Conservation (phyloP, 2,113 vertebrate genomes). For the Mesoclemmys tuberculata region DNA sequence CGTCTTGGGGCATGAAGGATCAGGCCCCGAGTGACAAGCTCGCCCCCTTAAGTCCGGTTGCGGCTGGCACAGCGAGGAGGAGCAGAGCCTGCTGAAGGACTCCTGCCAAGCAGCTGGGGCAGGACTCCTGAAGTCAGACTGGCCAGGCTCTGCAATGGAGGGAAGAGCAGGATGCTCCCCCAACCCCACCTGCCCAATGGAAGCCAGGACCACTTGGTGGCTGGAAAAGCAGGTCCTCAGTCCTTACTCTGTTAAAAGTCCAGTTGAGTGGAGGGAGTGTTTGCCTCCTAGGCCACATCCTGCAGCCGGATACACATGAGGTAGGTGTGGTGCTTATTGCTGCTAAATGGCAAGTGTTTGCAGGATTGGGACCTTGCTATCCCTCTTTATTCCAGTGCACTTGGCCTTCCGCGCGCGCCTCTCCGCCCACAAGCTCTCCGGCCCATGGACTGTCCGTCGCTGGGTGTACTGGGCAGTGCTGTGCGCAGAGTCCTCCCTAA, state of each 20-base stretch:
- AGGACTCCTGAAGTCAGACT: background rate
- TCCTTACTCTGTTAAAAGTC: background rate
- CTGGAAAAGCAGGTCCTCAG: background rate
- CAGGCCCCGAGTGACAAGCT: background rate
- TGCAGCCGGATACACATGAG: background rate
- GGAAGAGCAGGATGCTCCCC: background rate
- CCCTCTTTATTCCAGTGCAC: background rate
- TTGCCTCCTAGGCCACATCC: background rate
- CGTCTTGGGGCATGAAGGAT: background rate
- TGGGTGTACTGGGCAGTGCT: background rate
- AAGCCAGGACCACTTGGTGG: background rate
- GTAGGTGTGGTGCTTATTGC: background rate
- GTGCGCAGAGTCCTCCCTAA: background rate
- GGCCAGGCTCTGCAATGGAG: too few relatives aligned
- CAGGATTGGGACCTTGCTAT: fast-evolving
- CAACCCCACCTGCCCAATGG: background rate
- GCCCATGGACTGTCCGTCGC: background rate
- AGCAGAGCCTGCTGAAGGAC: background rate
- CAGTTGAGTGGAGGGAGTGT: background rate
- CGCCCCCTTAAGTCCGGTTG: background rate
- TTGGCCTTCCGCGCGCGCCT: fast-evolving
- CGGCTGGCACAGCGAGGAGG: background rate
- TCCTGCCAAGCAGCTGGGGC: background rate
- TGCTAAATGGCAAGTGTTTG: background rate
- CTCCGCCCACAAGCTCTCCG: fast-evolving